phyloP scores from a whole-genome alignment of 2,888 invertebrate species.

The Autographa pulchrina region DNA sequence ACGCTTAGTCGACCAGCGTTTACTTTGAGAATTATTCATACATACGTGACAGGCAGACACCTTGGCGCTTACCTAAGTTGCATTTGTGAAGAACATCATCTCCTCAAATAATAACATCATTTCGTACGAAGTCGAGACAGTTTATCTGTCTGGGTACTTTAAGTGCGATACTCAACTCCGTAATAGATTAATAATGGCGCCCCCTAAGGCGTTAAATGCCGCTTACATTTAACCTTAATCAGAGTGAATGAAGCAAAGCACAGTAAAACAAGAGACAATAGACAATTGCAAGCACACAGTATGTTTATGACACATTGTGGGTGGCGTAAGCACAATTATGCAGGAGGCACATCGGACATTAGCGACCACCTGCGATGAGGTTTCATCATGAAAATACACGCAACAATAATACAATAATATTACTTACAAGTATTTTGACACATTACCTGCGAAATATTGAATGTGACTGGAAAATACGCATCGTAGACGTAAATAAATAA shows the following conservation, averaged over 20 bases:
- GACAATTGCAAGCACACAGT: conserved; percentile 44
- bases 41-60: neutral
- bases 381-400: conserved; percentile 8
- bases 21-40: neutral
- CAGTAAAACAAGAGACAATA: conserved; percentile 51
- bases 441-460: neutral
- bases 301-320: conserved; percentile 52
- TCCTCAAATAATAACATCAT: neutral
- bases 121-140: neutral
- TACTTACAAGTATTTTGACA: neutral
- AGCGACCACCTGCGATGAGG: conserved; percentile 41
- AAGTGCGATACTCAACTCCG: neutral
- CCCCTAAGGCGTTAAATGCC: conserved; percentile 31
- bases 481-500: neutral
- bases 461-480: neutral
- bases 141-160: neutral
- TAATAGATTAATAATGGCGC: conserved; percentile 5
- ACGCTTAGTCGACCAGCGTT: neutral
- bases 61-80: neutral
- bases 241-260: conserved; percentile 38
- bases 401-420: neutral
- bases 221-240: conserved; percentile 45
- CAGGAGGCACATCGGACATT: conserved; percentile 8
- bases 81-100: neutral
- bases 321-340: conserved; percentile 26